Base-by-base conservation (phyloP, 2,888 invertebrate species). In the Ormyrus thymus region DNA sequence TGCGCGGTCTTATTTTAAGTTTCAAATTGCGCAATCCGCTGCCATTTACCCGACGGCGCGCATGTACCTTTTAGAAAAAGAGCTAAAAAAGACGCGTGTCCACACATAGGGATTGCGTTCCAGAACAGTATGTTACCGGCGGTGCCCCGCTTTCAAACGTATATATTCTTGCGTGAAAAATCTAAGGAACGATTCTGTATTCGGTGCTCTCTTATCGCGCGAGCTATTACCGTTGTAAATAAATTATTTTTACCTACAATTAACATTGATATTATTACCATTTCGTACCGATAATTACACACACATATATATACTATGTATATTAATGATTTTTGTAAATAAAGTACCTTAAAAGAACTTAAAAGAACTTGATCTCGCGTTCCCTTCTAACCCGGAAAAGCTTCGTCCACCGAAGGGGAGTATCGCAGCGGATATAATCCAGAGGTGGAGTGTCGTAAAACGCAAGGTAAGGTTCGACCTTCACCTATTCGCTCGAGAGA, bases 251-350 rank as follows among this genome's bases (percentile, higher is more conserved):
- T 29, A 29, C 29, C 29, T 78, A 78, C 55, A 50, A 15, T 45
- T 65, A 68, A 71, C 66, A 65, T 59, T 59, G 59, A 50, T 43
- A 59, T 13, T 59, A 58, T 11, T 68, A 73, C 48, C 56, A 65
- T 77, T 78, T 72, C 62, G 45, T 68, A 78, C 56, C 65, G 45
- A 29, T 29, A 29, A 29, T 29, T 29, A 29, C 29, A 29, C 29
- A 29, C 29, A 29, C 29, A 29, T 29, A 29, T 29, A 29, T 29
- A 29, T 29, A 29, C 29, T 29, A 29, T 29, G 29, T 29, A 29
- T 29, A 84, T 82, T 81, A 78, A 62, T 74, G 82, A 83, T 83
- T 84, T 86, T 86, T 86, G 86, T 86, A 86, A 86, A 86, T 86
- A 86, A 86, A 86, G 70, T 78, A 73, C 74, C 65, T 62, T 29